A percentile compares a stretch with the other conserved stretches of the same genome.
Conservation (phyloP, 2,797 vertebrate genomes). For the Hyperoplus immaculatus region DNA sequence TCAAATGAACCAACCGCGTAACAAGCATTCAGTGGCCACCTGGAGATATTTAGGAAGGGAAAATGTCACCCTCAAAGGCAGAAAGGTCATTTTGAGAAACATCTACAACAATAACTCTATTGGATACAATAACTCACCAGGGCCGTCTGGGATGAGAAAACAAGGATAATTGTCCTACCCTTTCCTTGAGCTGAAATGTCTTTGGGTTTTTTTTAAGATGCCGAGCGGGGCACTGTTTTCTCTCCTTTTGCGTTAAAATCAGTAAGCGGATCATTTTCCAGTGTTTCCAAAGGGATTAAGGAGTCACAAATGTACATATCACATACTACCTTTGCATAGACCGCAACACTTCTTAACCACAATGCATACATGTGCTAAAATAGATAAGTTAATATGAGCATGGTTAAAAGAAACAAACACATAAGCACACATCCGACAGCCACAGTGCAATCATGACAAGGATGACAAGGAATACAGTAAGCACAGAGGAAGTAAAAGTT, state of each 20-base stretch:
- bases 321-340: too few species aligned
- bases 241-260: too few species aligned
- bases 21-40: background rate
- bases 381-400: background rate
- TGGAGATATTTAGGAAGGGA: conserved; percentile 2
- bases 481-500: conserved; percentile 12
- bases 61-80: background rate
- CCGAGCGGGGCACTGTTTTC: too few species aligned
- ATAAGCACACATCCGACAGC: too few species aligned
- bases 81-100: background rate
- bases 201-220: too few species aligned
- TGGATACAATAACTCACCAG: background rate
- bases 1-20: background rate
- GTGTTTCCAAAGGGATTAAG: too few species aligned
- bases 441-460: background rate
- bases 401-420: background rate
- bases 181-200: too few species aligned
- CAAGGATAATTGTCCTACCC: too few species aligned
- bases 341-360: too few species aligned
- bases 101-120: background rate
- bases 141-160: background rate
- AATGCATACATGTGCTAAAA: too few species aligned
- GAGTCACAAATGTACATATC: too few species aligned
- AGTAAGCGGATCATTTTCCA: too few species aligned
- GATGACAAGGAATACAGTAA: background rate